Evolutionary conservation across 2,888 invertebrate species (phyloP).

Genomic region (Bugulina stolonifera): DNA sequence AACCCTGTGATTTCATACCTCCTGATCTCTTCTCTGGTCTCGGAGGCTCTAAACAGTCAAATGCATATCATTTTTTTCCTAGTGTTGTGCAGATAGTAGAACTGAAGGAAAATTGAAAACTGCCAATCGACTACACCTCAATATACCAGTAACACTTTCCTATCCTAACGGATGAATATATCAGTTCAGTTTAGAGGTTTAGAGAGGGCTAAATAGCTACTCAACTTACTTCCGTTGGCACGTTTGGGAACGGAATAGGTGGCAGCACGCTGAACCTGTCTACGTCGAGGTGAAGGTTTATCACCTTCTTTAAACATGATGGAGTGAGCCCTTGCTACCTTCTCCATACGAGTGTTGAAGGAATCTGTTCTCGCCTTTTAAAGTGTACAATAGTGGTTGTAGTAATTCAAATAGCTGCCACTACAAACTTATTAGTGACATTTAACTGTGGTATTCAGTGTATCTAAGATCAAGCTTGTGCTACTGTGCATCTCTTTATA

Average conservation of each 20-base stretch:
- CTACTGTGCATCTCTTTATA: too few relatives aligned
- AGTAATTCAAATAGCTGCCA: too few relatives aligned
- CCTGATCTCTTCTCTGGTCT: not conserved
- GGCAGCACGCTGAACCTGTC: not conserved
- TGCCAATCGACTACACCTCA: not conserved
- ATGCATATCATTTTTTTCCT: too few relatives aligned
- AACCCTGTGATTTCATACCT: too few relatives aligned
- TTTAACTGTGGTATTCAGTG: too few relatives aligned
- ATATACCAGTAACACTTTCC: too few relatives aligned
- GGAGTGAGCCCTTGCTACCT: not conserved
- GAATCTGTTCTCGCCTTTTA: not conserved
- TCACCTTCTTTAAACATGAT: not conserved
- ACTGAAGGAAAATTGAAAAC: not conserved
- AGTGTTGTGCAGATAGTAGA: not conserved
- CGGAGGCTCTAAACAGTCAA: slow-evolving; percentile 1
- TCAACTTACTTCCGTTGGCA: not conserved
- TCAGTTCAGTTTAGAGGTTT: too few relatives aligned
- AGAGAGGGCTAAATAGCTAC: too few relatives aligned
- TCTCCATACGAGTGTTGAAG: not conserved
- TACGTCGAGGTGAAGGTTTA: not conserved
- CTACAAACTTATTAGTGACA: too few relatives aligned
- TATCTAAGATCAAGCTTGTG: too few relatives aligned
- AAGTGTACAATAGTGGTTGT: not conserved
- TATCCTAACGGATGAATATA: too few relatives aligned
- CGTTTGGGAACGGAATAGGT: not conserved